These are phyloP conservation scores for Podargus strigoides DNA, from an alignment of 2,797 vertebrate species.

Conservation along the genomic window DNA sequence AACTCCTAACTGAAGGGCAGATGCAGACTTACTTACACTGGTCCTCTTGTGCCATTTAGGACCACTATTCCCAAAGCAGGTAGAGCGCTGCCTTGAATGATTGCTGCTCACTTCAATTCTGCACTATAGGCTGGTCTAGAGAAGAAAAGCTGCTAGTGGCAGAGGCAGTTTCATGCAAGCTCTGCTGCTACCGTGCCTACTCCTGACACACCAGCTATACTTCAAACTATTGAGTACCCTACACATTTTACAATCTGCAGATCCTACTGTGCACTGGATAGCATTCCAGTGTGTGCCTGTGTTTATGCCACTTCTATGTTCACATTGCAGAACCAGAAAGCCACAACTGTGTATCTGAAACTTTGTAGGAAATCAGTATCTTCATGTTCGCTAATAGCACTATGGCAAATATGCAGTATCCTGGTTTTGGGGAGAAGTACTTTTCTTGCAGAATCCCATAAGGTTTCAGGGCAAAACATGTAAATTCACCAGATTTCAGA, in stretches of 20 bases:
- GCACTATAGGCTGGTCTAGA: not conserved
- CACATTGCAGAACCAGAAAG: not conserved
- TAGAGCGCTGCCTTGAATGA: not conserved
- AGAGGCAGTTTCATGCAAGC: not conserved
- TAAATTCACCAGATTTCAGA: not conserved
- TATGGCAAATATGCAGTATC: not conserved
- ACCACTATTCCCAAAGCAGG: not conserved
- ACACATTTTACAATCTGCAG: not conserved
- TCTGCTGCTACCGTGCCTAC: rapidly evolving
- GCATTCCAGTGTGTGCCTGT: not conserved
- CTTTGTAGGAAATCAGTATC: not conserved
- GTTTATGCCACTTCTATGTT: not conserved
- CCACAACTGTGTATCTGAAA: not conserved
- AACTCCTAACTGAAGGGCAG: not conserved
- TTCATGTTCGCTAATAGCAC: not conserved
- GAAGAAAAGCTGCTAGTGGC: not conserved
- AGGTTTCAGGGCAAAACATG: not conserved
- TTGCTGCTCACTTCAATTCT: not conserved
- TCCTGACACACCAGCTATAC: not conserved
- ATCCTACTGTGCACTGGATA: not conserved
- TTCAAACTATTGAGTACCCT: not conserved
- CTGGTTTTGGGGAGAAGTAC: rapidly evolving
- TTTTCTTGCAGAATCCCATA: not conserved
- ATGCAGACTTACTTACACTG: not conserved
- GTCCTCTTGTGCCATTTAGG: not conserved